Evolutionary conservation across 2,797 vertebrate species (phyloP).

Genomic region (Tiaroga cobitis): DNA sequence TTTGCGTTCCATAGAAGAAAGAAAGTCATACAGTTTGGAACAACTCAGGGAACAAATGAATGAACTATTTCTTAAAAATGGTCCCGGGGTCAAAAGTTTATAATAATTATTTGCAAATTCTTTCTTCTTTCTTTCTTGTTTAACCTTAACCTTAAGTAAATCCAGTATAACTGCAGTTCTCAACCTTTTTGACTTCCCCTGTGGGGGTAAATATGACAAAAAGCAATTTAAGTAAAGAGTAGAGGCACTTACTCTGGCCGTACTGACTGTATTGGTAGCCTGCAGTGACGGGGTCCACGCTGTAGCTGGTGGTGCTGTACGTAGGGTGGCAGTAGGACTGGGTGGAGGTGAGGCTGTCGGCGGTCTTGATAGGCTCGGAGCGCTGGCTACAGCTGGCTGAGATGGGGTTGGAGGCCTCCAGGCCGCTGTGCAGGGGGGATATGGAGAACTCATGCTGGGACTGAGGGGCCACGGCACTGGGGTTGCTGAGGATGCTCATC

Average conservation of each 20-base stretch:
- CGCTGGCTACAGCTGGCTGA: constrained; percentile 94
- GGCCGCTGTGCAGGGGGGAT: constrained; percentile 88
- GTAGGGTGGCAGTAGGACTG: constrained; percentile 96
- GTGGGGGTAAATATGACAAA: not conserved
- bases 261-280: constrained; percentile 97
- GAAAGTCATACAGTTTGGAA: not conserved
- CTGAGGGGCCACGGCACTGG: constrained; percentile 86
- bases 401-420: constrained; percentile 88
- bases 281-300: constrained; percentile 90
- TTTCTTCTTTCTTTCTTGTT: not conserved
- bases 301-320: constrained; percentile 94
- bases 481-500: constrained; percentile 95
- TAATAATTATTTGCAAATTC: not conserved
- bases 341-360: constrained; percentile 89
- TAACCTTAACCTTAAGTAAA: not conserved
- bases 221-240: not conserved
- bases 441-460: constrained; percentile 93
- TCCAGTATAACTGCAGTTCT: not conserved
- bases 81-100: not conserved
- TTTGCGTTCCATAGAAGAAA: not conserved
- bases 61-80: not conserved
- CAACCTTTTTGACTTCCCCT: not conserved
- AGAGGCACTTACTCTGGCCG: constrained; percentile 88
- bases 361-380: constrained; percentile 87
- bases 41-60: too few species aligned